These are phyloP conservation scores for Heteromurus nitidus DNA, from an alignment of 2,888 invertebrate genomes.

Conservation along the genomic window DNA sequence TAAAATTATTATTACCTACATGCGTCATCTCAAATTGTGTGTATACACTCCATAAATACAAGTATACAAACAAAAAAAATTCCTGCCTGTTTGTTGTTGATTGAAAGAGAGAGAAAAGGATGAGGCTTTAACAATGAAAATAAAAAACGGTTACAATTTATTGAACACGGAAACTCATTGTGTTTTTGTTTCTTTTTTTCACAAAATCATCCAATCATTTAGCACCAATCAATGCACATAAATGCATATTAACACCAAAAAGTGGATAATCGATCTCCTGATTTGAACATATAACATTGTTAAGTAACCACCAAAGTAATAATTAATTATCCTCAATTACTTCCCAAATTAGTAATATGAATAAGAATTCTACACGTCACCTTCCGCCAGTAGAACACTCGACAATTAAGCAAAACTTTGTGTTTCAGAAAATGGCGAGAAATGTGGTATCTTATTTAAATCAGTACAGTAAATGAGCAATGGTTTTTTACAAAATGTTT, in stretches of 20 bases:
- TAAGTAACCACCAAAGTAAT: neutral
- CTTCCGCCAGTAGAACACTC: too few relatives aligned
- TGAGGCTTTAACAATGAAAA: conserved; percentile 46
- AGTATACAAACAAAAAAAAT: too few relatives aligned
- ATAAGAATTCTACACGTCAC: neutral
- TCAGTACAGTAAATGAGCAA: neutral
- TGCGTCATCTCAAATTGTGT: too few relatives aligned
- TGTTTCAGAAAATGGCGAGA: neutral
- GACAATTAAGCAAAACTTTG: too few relatives aligned
- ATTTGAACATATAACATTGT: neutral
- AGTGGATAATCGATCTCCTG: neutral
- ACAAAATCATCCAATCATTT: conserved; percentile 11
- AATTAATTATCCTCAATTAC: neutral
- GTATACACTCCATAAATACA: too few relatives aligned
- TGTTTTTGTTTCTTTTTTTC: neutral
- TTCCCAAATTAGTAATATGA: neutral
- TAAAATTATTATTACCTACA: too few relatives aligned
- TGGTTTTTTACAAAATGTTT: neutral
- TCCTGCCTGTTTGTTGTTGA: conserved; percentile 40
- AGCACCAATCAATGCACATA: neutral
- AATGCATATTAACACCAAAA: conserved; percentile 1
- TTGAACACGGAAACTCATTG: conserved; percentile 33
- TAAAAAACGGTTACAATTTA: conserved; percentile 30
- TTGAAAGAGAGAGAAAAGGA: conserved; percentile 14
- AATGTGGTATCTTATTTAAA: neutral